Base-by-base conservation (phyloP, 2,797 vertebrate species). In the Echeneis naucrates region DNA sequence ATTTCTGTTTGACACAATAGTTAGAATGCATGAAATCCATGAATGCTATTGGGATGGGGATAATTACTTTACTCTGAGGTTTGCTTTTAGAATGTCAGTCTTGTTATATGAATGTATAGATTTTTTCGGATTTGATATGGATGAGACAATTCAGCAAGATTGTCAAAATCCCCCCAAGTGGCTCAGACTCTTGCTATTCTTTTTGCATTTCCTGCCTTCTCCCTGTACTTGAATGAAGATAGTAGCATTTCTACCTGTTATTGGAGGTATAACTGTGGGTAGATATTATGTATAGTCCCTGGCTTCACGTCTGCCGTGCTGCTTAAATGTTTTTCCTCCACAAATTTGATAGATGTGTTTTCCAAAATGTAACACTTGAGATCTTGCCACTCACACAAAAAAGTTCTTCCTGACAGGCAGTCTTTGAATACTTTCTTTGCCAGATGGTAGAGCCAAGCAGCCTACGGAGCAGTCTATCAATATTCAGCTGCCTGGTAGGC, bases 1-100 rank as follows among this genome's bases (percentile, higher is more conserved):
- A 38, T 80, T 75, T 74, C n/a, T 66, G 47, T 79, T 77, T 59
- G 32, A 73, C 63, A 30, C 58, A 68, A 65, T 59, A 68, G 23
- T 80, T 77, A 61, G 54, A 66, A 71, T 85, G 62, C 66, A 76
- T 73, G 16, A 59, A 54, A 59, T 59, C 65, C 65, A 68, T 67
- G 74, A 79, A 75, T 63, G 56, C 68, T 81, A 53, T 52, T 59
- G 72, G 59, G 64, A 67, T 8, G 66, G 51, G 66, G 50, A 10
- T 42, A 62, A 52, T 74, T 32, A 75, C 70, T 60, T 32, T 56
- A 52, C 54, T 51, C 53, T 60, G 75, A 75, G 66, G 48, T 76
- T 75, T 2, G 0, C 62, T 69, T 76, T 68, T 16, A 69, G 48
- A 57, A 32, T 71, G 65, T 56, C 48, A 55, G 37, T n/a, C 50